These are phyloP conservation scores for Drosophila ogumai DNA, from an alignment of 1,140 invertebrate genomes.

Conservation along the genomic window DNA sequence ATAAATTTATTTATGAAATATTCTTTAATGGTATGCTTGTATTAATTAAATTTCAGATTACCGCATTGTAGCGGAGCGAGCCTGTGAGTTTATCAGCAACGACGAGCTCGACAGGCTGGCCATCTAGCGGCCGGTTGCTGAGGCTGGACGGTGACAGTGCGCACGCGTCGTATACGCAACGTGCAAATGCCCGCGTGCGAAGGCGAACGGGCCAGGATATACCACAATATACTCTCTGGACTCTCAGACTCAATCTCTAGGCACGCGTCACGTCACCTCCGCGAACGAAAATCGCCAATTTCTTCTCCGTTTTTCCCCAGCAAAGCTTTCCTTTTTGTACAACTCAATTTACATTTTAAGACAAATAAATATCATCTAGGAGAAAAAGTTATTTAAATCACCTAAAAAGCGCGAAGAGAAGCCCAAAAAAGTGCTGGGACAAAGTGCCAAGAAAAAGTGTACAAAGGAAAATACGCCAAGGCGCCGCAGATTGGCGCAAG, in stretches of 20 bases:
- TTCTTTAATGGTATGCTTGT: not conserved
- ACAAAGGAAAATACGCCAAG: slow-evolving; percentile 8
- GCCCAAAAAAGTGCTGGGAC: not conserved
- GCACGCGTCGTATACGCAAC: slow-evolving; percentile 46
- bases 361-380: slow-evolving; percentile 3
- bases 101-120: slow-evolving; percentile 54
- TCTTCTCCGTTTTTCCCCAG: slow-evolving; percentile 32
- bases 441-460: slow-evolving; percentile 35
- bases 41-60: slow-evolving; percentile 35
- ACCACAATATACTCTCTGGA: slow-evolving; percentile 56
- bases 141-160: slow-evolving; percentile 11
- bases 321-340: slow-evolving; percentile 30
- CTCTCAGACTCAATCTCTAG: slow-evolving; percentile 46
- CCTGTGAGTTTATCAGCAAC: slow-evolving; percentile 62
- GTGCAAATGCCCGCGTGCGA: slow-evolving; percentile 8
- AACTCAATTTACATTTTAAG: slow-evolving; percentile 21
- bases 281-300: slow-evolving; percentile 40
- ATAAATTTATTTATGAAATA: not conserved
- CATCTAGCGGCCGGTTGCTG: slow-evolving; percentile 23
- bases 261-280: slow-evolving; percentile 57
- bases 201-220: slow-evolving; percentile 8
- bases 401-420: slow-evolving; percentile 1
- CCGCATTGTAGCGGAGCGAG: slow-evolving; percentile 56
- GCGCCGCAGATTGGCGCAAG: slow-evolving; percentile 39
- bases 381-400: not conserved